These are phyloP conservation scores for Acanthopleura granulata DNA, from an alignment of 2,888 invertebrate genomes.

Conservation along the genomic window DNA sequence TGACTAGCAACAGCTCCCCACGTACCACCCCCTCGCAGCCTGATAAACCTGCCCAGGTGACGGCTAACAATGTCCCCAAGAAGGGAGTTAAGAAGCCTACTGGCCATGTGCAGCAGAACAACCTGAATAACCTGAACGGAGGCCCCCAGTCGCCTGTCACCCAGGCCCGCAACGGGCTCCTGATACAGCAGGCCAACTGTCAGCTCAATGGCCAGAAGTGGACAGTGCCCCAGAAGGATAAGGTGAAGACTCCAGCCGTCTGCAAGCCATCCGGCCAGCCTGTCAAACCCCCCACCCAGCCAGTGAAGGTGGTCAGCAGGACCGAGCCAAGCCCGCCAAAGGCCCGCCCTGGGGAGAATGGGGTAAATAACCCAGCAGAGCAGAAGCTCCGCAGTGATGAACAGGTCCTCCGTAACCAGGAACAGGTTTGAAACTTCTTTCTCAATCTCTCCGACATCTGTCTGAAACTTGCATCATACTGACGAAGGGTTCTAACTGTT, in stretches of 20 bases:
- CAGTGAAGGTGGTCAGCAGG: neutral
- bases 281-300: no score
- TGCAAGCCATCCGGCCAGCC: no score
- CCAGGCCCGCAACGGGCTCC: neutral
- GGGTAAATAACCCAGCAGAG: no score
- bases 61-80: neutral
- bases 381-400: no score
- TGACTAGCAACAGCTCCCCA: constrained; percentile 29
- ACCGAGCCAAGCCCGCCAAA: neutral
- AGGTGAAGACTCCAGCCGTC: no score
- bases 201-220: constrained; percentile 11
- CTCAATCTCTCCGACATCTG: no score
- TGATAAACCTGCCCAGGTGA: neutral
- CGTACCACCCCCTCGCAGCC: constrained; percentile 11
- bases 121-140: constrained; percentile 12
- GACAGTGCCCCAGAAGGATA: neutral
- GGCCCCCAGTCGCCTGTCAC: neutral
- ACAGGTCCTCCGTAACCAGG: no score
- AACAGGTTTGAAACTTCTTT: no score
- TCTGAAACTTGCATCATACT: no score
- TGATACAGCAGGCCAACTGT: constrained; percentile 12
- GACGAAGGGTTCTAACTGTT: no score
- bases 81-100: neutral
- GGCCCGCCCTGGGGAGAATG: neutral
- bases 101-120: constrained; percentile 1